Conservation (phyloP, 2,888 invertebrate species). For the Chelonus formosanus region DNA sequence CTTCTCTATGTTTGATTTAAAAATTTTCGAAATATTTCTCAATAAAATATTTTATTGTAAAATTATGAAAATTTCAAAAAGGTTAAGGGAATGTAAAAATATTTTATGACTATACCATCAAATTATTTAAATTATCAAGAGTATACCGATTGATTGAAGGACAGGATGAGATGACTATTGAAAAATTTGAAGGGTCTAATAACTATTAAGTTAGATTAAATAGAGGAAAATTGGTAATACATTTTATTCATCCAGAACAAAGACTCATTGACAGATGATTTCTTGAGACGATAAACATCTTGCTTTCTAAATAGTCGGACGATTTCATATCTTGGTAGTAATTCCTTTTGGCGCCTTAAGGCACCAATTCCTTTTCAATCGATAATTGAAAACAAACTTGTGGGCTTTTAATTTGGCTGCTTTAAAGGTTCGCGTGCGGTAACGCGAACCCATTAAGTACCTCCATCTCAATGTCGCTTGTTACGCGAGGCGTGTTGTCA, state of each 20-base stretch:
- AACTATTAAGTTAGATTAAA: background rate
- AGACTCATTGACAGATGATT: constrained; percentile 20
- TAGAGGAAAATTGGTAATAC: background rate
- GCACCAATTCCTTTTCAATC: constrained; percentile 9
- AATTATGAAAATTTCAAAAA: no score
- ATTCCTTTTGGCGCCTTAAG: background rate
- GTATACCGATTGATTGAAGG: background rate
- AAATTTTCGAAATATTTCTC: no score
- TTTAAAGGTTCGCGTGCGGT: constrained; percentile 18
- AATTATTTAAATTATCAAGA: no score
- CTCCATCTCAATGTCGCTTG: constrained; percentile 31
- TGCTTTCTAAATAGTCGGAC: constrained; percentile 29
- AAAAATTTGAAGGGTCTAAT: no score
- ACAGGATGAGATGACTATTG: no score
- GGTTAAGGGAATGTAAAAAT: no score
- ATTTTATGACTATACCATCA: no score
- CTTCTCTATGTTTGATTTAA: no score
- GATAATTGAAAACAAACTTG: constrained; percentile 25
- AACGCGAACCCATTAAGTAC: constrained; percentile 33
- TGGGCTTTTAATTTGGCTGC: constrained; percentile 22
- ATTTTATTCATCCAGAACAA: background rate
- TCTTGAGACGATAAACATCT: constrained; percentile 12
- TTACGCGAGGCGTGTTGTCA: constrained; percentile 36
- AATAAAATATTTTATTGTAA: no score
- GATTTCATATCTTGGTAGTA: background rate